Evolutionary conservation across 2,113 vertebrate genomes (phyloP), one percentile per base, ranked within the genome.

Genomic region (Microtus ochrogaster): DNA sequence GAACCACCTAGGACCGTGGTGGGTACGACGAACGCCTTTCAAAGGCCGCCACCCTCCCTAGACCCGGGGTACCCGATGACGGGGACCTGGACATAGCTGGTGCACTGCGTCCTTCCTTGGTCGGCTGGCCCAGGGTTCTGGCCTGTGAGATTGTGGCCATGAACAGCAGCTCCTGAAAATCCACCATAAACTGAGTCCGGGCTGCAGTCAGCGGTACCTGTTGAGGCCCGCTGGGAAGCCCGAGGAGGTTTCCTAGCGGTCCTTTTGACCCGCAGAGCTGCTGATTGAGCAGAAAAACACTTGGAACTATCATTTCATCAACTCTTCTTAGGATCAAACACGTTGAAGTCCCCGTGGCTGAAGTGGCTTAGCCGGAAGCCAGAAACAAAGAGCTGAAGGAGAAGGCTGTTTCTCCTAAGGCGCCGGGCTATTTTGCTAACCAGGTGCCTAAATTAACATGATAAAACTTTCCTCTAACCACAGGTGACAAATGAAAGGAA

Each of bases 201-300:
- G 97, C 97, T 96, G 93, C 97, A 95, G 96, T 94, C 98, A 98
- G 97, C 97, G 94, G 95, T 96, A 83, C 94, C 90, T 90, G 96
- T 74, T 87, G 93, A 90, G 22, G 94, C 52, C 70, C 65, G 3
- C 63, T 39, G 3, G 4, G 55, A 33, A 49, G 76, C 58, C 74
- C 24, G 66, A 39, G 49, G 41, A 55, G 73, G 28, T 77, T 79
- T 41, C n/a, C 61, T 39, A 58, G 6, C 55, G 61, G 72, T 68
- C 30, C 36, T 49, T 94, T 78, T 89, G 17, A 90, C 49, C 30
- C 97, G 98, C 97, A 98, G 96, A 97, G 94, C 96, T 97, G 96
- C 96, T 97, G 97, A 36, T 96, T 98, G 98, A 97, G 95, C 94
- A 97, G 97, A 97, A 98, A 97, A 97, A 97, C 98, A 97, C 97